phyloP scores from a whole-genome alignment of 2,113 vertebrate genomes.

The Bos taurus region DNA sequence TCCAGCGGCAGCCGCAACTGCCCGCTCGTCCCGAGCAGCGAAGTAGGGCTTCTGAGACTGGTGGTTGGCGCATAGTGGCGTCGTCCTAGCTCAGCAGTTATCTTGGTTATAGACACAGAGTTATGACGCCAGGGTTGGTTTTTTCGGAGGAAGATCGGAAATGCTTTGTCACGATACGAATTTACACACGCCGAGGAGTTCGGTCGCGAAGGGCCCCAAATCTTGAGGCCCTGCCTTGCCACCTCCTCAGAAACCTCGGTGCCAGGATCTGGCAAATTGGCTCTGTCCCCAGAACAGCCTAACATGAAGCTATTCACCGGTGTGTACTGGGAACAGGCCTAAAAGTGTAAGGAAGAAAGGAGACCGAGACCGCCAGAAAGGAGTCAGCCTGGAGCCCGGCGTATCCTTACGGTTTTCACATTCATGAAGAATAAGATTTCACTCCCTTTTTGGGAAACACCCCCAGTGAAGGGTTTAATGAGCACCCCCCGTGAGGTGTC shows the following conservation, averaged over 20 bases:
- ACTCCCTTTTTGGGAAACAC: not conserved
- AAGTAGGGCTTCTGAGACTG: not conserved
- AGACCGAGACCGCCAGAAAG: not conserved
- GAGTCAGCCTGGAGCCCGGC: not conserved
- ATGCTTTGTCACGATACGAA: not conserved
- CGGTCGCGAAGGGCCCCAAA: not conserved
- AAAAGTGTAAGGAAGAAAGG: not conserved
- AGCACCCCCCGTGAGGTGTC: not conserved
- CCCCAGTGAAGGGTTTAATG: not conserved
- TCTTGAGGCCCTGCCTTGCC: not conserved
- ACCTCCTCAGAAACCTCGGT: not conserved
- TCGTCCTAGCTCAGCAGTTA: not conserved
- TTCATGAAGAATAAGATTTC: not conserved
- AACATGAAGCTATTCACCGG: not conserved
- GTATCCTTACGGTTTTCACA: not conserved
- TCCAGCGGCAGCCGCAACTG: not conserved
- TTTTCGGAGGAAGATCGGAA: not conserved
- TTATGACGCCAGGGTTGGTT: not conserved
- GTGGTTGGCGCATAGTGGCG: not conserved
- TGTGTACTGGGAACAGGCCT: not conserved
- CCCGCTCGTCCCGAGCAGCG: accelerated
- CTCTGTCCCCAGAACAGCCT: not conserved
- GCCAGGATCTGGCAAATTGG: not conserved
- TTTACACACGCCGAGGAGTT: not conserved
- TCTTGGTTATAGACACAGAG: not conserved